These are phyloP conservation scores for Listronotus oregonensis DNA, from an alignment of 1,140 invertebrate species.

Conservation along the genomic window DNA sequence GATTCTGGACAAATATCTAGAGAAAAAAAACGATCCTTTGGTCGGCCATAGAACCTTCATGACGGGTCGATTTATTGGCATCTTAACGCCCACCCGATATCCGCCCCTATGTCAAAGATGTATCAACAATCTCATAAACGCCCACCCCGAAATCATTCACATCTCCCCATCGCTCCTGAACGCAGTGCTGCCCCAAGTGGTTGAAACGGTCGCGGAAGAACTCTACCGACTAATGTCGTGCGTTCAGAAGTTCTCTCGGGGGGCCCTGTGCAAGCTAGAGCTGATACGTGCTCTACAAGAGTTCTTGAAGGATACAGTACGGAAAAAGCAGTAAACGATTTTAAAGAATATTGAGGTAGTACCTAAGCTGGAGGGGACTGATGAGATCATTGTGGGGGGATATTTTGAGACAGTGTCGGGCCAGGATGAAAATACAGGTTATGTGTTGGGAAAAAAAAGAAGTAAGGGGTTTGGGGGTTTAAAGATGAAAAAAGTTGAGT, in stretches of 20 bases:
- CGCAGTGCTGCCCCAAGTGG: slow-evolving; percentile 80
- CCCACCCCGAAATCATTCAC: slow-evolving; percentile 89
- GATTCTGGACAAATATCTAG: slow-evolving; percentile 82
- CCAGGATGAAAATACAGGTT: slow-evolving; percentile 52
- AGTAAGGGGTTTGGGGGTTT: background rate
- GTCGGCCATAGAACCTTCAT: slow-evolving; percentile 96
- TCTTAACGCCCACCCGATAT: slow-evolving; percentile 77
- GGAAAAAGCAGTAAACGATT: slow-evolving; percentile 63
- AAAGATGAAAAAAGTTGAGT: too few species aligned
- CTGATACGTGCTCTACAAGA: slow-evolving; percentile 67
- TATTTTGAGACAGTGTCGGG: slow-evolving; percentile 48
- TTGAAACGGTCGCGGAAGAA: slow-evolving; percentile 91
- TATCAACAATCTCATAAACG: slow-evolving; percentile 87
- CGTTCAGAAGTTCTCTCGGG: slow-evolving; percentile 70
- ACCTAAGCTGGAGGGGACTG: slow-evolving; percentile 59
- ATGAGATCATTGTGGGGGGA: slow-evolving; percentile 54
- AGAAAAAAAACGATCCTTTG: slow-evolving; percentile 90
- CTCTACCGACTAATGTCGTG: slow-evolving; percentile 84
- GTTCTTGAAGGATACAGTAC: slow-evolving; percentile 61
- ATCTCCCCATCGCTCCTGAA: slow-evolving; percentile 79
- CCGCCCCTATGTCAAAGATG: slow-evolving; percentile 91
- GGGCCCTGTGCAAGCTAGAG: slow-evolving; percentile 71
- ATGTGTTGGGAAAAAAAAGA: slow-evolving; percentile 46
- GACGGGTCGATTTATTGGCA: slow-evolving; percentile 88
- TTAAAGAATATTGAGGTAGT: slow-evolving; percentile 65